phyloP scores from a whole-genome alignment of 2,113 vertebrate genomes.

The Balaenoptera acutorostrata region DNA sequence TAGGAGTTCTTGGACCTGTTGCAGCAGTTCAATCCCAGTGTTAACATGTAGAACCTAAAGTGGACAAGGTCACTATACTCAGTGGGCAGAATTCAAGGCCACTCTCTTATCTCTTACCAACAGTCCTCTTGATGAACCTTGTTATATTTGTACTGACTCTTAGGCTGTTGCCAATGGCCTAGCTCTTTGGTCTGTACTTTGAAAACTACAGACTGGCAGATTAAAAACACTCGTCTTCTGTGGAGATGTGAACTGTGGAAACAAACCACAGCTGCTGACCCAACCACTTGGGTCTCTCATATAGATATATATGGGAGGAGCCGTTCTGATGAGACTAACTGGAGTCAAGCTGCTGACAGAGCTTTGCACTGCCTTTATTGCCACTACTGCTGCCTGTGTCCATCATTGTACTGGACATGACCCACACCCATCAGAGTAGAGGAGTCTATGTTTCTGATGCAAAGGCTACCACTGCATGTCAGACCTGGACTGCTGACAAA shows the following conservation, averaged over 20 bases:
- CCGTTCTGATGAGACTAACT: background rate
- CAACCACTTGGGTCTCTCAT: background rate
- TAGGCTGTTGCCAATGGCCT: background rate
- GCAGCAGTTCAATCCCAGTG: background rate
- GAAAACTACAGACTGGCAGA: background rate
- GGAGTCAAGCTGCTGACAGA: background rate
- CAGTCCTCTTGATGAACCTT: background rate
- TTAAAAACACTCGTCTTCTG: background rate
- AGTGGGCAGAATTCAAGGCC: background rate
- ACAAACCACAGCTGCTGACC: background rate
- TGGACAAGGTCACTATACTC: background rate
- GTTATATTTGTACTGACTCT: background rate
- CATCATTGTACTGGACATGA: fast-evolving
- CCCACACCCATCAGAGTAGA: background rate
- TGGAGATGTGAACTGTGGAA: background rate
- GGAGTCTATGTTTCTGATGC: background rate
- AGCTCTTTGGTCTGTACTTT: background rate
- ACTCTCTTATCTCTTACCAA: background rate
- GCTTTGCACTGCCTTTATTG: background rate
- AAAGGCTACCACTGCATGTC: background rate
- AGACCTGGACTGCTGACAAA: background rate
- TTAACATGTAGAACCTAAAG: background rate
- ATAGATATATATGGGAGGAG: background rate
- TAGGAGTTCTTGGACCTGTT: background rate
- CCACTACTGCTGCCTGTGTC: background rate